Evolutionary conservation across 2,797 vertebrate genomes (phyloP).

Genomic region (Strix occidentalis): DNA sequence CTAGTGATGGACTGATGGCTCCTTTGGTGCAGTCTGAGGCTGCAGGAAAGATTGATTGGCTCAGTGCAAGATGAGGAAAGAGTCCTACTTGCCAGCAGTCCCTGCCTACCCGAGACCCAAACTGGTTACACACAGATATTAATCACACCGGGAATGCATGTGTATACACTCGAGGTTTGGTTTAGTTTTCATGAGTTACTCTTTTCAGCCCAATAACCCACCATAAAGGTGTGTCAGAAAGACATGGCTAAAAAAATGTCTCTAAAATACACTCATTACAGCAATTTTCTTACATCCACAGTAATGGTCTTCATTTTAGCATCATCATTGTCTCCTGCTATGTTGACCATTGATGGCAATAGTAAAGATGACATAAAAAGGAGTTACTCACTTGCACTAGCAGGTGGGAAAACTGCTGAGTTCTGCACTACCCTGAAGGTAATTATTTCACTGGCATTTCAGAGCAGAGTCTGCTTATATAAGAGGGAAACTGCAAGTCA

Average conservation of each 20-base stretch:
- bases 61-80: neutral
- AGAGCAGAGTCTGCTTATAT: neutral
- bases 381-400: neutral
- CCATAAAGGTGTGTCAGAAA: neutral
- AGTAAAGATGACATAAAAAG: neutral
- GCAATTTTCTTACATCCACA: neutral
- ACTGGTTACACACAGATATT: neutral
- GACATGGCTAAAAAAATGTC: neutral
- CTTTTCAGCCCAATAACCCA: neutral
- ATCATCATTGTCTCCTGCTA: neutral
- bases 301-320: neutral
- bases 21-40: neutral
- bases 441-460: constrained; percentile 25
- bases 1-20: neutral
- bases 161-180: neutral
- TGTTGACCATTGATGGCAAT: neutral
- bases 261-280: neutral
- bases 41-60: neutral
- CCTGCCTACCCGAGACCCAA: neutral
- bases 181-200: neutral
- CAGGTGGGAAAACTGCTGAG: neutral
- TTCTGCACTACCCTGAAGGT: neutral
- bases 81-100: neutral
- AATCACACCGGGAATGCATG: neutral
- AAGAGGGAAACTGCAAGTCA: constrained; percentile 21